phyloP scores from a whole-genome alignment of 2,113 vertebrate genomes.

The Thunnus thynnus region DNA sequence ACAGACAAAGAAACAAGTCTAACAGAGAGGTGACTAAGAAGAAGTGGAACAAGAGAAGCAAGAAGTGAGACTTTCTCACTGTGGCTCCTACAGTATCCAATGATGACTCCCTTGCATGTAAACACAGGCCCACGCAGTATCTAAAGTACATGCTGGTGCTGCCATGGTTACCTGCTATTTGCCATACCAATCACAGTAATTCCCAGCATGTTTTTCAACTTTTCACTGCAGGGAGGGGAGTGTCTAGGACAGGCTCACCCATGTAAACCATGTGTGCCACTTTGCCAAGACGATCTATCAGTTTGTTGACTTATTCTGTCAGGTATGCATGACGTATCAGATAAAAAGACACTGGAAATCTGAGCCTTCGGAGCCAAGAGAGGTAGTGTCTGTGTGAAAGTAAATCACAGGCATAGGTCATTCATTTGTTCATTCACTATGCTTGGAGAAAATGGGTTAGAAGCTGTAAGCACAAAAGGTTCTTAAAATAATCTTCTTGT shows the following conservation, averaged over 20 bases:
- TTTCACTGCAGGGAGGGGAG: conserved; percentile 24
- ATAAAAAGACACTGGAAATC: conserved; percentile 4
- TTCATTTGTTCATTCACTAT: background rate
- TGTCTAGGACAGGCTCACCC: background rate
- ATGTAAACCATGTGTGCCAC: background rate
- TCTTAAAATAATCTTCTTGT: background rate
- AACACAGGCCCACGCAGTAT: conserved; percentile 34
- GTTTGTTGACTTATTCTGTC: conserved; percentile 33
- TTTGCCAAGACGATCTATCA: conserved; percentile 4
- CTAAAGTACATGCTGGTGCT: conserved; percentile 2
- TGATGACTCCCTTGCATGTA: conserved; percentile 49
- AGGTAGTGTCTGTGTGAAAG: conserved; percentile 8
- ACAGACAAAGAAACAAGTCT: conserved; percentile 16
- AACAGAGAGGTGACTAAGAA: conserved; percentile 33
- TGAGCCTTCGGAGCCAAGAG: conserved; percentile 5
- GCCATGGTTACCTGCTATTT: conserved; percentile 52
- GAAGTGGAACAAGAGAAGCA: conserved; percentile 15
- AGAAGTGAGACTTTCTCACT: background rate
- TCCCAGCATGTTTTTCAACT: background rate
- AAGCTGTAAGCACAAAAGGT: background rate
- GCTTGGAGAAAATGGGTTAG: background rate
- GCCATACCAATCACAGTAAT: background rate
- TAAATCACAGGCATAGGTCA: background rate
- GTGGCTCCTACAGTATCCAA: background rate
- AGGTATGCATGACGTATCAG: conserved; percentile 48